Base-by-base conservation (phyloP, 2,888 invertebrate species). In the Galerucella pusilla region DNA sequence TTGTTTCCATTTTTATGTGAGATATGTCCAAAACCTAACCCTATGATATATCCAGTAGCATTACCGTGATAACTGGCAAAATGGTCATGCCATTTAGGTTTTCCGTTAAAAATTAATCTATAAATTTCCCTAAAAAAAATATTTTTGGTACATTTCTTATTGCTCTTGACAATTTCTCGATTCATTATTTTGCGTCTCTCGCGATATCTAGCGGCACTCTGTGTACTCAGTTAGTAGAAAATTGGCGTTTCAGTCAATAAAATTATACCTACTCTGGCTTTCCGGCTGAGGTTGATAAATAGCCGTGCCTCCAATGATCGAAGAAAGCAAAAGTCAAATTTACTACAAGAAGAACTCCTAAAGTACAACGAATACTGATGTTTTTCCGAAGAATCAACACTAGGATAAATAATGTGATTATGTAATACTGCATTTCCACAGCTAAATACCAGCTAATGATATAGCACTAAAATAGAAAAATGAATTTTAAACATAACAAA, bases 391-490 rank as follows among this genome's bases (percentile, higher is more conserved):
- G 49, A 60, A 79, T 35, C 14, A 74, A 25, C 71, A 84, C 74
- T 14, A 78, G 49, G 28, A 79, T 35, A 52, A 75, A 71, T 65
- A 85, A 66, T 14, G 81, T 80, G 28, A 84, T 45, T 64, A 84
- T 76, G 76, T 85, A 87, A 60, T 85, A 78, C 73, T 86, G 86
- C 46, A 83, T 85, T 69, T 87, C 87, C 11, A 84, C 79, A 12
- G 85, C 84, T 60, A 86, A 74, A 78, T 85, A 87, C 87, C 87
- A 86, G 10, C 83, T 83, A 73, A 85, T 84, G 73, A 83, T 83
- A 65, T 85, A 71, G 71, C 86, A 86, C 86, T 86, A 67, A 76
- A 83, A 84, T 10, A 57, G 16, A 54, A 9, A 54, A 16, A 54
- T 14, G 1, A 46, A 49, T 16, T 35, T 42, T 42, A 7, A 42